Percentiles rank a stretch among this genome's conserved stretches.
phyloP scores from a whole-genome alignment of 2,888 invertebrate genomes.

The Cryptus armator region DNA sequence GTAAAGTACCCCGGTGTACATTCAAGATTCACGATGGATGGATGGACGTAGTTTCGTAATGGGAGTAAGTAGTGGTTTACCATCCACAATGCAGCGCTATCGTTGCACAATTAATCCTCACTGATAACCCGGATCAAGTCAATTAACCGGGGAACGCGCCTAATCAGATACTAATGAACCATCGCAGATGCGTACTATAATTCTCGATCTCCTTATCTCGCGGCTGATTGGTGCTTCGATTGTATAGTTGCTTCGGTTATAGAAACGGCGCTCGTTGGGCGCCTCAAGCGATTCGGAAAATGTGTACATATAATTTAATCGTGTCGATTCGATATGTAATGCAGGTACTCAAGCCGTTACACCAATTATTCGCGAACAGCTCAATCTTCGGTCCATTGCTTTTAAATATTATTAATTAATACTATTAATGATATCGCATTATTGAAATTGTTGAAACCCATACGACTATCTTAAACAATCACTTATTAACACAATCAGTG shows the following conservation, averaged over 20 bases:
- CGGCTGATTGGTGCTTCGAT: slow-evolving; percentile 11
- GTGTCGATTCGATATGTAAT: not conserved
- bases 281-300: not conserved
- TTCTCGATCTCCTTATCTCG: slow-evolving; percentile 29
- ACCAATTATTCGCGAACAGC: not conserved
- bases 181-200: slow-evolving; percentile 49
- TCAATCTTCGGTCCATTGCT: not conserved
- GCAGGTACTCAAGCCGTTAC: not conserved
- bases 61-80: slow-evolving; percentile 4
- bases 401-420: not conserved
- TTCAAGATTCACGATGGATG: slow-evolving; percentile 29
- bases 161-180: slow-evolving; percentile 66
- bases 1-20: not conserved
- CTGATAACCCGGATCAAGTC: slow-evolving; percentile 64
- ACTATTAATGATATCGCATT: not conserved
- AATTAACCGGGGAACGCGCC: slow-evolving; percentile 66
- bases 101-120: slow-evolving; percentile 47
- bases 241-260: not conserved
- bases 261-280: not conserved
- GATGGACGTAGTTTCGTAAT: not conserved
- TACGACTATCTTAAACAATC: not conserved
- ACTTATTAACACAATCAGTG: not conserved
- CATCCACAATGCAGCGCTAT: not conserved
- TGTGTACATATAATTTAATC: not conserved
- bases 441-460: not conserved